Conservation (phyloP, 2,888 invertebrate genomes). For the Aporophyla nigra region DNA sequence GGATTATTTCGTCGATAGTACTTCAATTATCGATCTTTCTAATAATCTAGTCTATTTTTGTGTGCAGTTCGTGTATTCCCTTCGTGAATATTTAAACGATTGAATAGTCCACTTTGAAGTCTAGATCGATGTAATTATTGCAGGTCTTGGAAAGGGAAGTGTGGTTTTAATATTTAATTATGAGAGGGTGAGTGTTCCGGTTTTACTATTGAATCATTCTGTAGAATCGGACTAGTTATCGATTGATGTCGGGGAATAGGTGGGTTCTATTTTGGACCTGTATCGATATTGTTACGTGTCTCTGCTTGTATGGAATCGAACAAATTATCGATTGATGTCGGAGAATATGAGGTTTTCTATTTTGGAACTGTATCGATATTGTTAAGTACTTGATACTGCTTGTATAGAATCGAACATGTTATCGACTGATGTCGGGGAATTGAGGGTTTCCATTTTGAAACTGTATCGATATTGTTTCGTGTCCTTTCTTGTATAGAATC, state of each 20-base stretch:
- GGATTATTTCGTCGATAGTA: constrained; percentile 51
- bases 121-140: constrained; percentile 51
- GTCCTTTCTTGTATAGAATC: neutral
- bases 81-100: constrained; percentile 52
- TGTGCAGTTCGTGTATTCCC: constrained; percentile 30
- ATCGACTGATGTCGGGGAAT: constrained; percentile 6
- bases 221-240: neutral
- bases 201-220: neutral
- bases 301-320: neutral
- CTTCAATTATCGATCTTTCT: constrained; percentile 52
- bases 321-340: too few species aligned
- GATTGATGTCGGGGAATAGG: neutral
- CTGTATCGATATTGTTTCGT: neutral
- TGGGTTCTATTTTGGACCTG: neutral
- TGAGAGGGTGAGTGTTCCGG: constrained; percentile 11
- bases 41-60: constrained; percentile 57
- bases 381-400: too few species aligned
- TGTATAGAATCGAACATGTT: neutral
- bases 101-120: constrained; percentile 36
- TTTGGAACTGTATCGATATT: too few species aligned
- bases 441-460: neutral
- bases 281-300: neutral
- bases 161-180: constrained; percentile 43
- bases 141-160: constrained; percentile 26
- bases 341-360: too few species aligned